Base-by-base conservation (phyloP, 1,140 invertebrate species). In the Drosophila eugracilis region DNA sequence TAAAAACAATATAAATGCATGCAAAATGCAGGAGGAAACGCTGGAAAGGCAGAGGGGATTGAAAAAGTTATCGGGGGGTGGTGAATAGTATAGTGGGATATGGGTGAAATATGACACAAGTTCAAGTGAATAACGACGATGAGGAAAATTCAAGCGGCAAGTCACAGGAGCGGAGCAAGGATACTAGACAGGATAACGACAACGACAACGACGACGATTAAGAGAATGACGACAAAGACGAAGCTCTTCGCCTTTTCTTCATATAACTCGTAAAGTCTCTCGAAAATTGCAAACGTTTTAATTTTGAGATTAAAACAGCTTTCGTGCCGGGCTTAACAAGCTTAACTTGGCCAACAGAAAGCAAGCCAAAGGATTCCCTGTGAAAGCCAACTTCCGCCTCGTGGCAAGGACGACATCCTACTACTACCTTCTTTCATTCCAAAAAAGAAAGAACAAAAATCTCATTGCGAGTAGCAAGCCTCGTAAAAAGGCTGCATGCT, bases 241-340 rank as follows among this genome's bases (percentile, higher is more conserved):
- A 44, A 24, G 34, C 9, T 65, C 41, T 60, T 58, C 15, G 48
- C 41, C 70, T 63, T 69, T 73, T 72, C 57, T 60, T 78, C 71
- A 75, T 79, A 89, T 77, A 76, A 77, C 84, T 89, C 85, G 85
- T 89, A 89, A 89, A 86, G 77, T 71, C 65, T 42, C 59, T 75
- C 52, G 79, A 85, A 89, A 89, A 89, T 79, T 75, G 80, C 85
- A 89, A 89, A 89, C 84, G 84, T 89, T 89, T 89, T 89, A 89
- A 89, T 89, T 89, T 89, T 89, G 85, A 89, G 84, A 89, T 89
- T 89, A 89, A 89, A 89, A 89, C 79, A 45, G 70, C 85, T 89
- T 89, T 88, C 84, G 78, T 88, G 83, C 75, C 74, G 73, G 78
- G 83, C 83, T 88, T 88, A 88, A 88, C 83, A 89, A 89, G 83